These are phyloP conservation scores for Nemurella pictetii DNA, from an alignment of 2,888 invertebrate genomes.

Conservation along the genomic window DNA sequence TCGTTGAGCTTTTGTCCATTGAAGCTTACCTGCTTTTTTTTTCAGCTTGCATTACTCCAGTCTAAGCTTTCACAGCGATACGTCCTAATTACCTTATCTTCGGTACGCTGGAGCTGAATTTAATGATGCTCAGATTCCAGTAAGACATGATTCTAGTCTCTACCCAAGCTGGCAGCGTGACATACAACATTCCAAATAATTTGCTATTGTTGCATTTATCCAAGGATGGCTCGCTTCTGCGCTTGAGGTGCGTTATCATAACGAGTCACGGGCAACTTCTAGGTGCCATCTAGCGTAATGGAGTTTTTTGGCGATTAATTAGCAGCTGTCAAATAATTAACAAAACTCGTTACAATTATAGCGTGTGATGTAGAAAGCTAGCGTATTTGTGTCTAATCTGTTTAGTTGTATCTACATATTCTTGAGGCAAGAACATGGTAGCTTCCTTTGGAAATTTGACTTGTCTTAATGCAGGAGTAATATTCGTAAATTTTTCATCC, in stretches of 20 bases:
- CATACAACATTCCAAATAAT: background rate
- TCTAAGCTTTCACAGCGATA: background rate
- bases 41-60: background rate
- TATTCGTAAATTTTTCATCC: background rate
- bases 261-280: background rate
- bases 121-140: background rate
- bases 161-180: background rate
- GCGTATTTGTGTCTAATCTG: background rate
- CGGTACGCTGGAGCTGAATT: background rate
- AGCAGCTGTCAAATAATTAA: background rate
- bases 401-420: background rate
- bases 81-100: background rate
- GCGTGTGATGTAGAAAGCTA: background rate
- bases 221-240: background rate
- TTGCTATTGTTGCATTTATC: background rate
- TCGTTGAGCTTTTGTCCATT: too few relatives aligned
- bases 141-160: background rate
- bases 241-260: background rate
- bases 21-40: background rate
- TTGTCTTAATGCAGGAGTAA: background rate
- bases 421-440: background rate
- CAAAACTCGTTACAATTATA: background rate
- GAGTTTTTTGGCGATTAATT: background rate
- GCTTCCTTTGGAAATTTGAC: background rate
- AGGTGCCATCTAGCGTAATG: background rate